Evolutionary conservation across 2,888 invertebrate species (phyloP), one percentile per base, ranked within the genome.

Genomic region (Noctuana brunneofusca): DNA sequence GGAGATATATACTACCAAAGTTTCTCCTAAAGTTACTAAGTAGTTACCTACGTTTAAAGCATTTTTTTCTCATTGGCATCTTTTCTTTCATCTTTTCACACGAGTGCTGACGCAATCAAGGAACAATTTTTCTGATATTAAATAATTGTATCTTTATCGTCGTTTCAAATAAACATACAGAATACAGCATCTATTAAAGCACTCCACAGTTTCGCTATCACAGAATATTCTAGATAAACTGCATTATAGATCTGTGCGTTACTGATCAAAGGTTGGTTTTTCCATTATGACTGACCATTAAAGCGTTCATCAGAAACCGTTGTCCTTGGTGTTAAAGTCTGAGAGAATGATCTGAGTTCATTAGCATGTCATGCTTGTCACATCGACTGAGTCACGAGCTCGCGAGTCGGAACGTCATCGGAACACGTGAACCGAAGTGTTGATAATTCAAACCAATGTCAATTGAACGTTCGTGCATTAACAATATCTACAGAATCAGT

Each of bases 351-450:
- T 63, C 49, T n/a, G 63, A 53, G 69, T 71, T 76, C 69, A 78
- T 82, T 80, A 80, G 74, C 80, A 75, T 74, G 69, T 73, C 65
- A 64, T 64, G 48, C 70, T 74, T 72, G 80, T 81, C 75, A 76
- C 69, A 75, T 71, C 67, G 58, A 65, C 63, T 78, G 75, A 80
- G 70, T 83, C 83, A 83, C 67, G 67, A 64, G 63, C 48, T 53
- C 55, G 60, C 58, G 46, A 63, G 38, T 57, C 18, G 48, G 30
- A 65, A 59, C 56, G 59, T 67, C 64, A 67, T 63, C 46, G n/a
- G 49, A 41, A 49, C 55, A 55, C 55, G 62, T 62, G 24, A 60
- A 60, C 54, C 43, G 22, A 27, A 52, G 18, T 41, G 55, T 52
- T 52, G 59, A 60, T 54, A 60, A 59, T 53, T 54, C 24, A 35